phyloP scores from a whole-genome alignment of 2,797 vertebrate species.

The Aythya fuligula region DNA sequence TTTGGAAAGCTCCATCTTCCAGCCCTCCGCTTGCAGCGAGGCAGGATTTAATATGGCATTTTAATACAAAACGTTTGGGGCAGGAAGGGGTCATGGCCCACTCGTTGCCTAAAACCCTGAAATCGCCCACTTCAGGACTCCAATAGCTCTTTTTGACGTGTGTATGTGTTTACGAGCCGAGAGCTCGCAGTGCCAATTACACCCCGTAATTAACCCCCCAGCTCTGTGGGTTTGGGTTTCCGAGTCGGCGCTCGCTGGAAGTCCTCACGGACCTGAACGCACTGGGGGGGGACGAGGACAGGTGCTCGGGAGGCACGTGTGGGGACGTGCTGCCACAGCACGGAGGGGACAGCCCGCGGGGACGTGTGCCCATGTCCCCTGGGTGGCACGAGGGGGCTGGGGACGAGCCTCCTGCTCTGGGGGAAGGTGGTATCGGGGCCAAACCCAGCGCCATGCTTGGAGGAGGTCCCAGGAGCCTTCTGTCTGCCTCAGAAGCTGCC shows the following conservation, averaged over 20 bases:
- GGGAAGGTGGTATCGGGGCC: too few relatives aligned
- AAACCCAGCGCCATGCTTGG: neutral
- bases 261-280: neutral
- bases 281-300: neutral
- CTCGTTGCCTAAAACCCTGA: accelerated
- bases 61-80: neutral
- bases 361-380: too few relatives aligned
- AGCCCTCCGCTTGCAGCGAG: too few relatives aligned
- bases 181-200: neutral
- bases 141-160: neutral
- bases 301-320: neutral
- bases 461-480: accelerated
- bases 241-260: neutral
- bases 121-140: too few relatives aligned
- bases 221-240: neutral
- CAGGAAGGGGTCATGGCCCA: neutral
- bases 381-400: too few relatives aligned
- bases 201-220: neutral
- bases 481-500: neutral
- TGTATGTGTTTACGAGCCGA: neutral
- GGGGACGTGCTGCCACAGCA: neutral
- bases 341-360: accelerated
- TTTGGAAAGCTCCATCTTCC: neutral
- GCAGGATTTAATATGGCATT: accelerated
- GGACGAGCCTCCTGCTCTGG: neutral